Conservation (phyloP, 1,140 invertebrate genomes). For the Varroa destructor region DNA sequence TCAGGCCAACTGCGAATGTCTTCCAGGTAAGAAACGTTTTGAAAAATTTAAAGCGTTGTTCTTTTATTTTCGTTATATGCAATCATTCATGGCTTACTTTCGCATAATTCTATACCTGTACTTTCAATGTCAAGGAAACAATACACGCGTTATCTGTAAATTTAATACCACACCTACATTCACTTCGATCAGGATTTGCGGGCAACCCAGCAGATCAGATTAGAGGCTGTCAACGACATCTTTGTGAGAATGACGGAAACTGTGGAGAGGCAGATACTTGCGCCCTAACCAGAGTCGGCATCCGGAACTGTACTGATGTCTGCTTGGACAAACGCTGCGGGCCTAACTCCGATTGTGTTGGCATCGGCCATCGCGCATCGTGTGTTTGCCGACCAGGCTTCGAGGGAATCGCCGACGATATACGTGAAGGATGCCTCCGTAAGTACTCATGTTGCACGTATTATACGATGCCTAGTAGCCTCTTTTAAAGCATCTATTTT, state of each 20-base stretch:
- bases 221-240: constrained; percentile 37
- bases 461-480: not conserved
- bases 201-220: constrained; percentile 63
- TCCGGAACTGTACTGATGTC: constrained; percentile 34
- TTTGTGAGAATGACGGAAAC: constrained; percentile 55
- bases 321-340: constrained; percentile 30
- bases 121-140: too few relatives aligned
- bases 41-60: not conserved
- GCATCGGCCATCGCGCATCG: constrained; percentile 28
- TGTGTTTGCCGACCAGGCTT: constrained; percentile 31
- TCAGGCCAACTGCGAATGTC: constrained; percentile 60
- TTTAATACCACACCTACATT: too few relatives aligned
- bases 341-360: constrained; percentile 29
- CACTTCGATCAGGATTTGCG: constrained; percentile 35
- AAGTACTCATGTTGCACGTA: constrained; percentile 25
- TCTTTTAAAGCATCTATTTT: not conserved
- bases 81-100: too few relatives aligned
- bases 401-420: constrained; percentile 35
- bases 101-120: too few relatives aligned
- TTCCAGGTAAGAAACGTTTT: constrained; percentile 39
- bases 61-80: too few relatives aligned
- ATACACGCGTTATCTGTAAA: too few relatives aligned
- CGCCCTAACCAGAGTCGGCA: constrained; percentile 35
- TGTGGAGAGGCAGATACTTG: constrained; percentile 51
- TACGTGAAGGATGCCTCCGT: constrained; percentile 36